Evolutionary conservation across 1,140 invertebrate genomes (phyloP), one percentile per base, ranked within the genome.

Genomic region (Brachionus rotundiformis): DNA sequence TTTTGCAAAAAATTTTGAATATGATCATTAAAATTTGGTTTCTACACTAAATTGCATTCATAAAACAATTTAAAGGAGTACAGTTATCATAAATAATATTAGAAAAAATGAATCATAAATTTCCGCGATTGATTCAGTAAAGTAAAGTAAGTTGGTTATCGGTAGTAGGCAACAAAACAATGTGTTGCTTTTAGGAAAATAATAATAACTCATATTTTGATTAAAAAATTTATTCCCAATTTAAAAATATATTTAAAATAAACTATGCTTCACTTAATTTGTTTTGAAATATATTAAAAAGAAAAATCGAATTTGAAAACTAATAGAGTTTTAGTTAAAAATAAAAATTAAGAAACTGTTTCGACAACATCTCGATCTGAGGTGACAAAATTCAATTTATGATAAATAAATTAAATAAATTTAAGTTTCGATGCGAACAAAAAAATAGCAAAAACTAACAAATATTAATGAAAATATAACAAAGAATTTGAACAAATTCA

Each of bases 361-460:
- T 63, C 11, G 23, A 54, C n/a, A n/a, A 19, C 19, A 19, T 4
- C 1, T 54, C 19, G 11, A 8, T 63, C 29, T 29, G 29, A 33
- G 61, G 16, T 19, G 29, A 36, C n/a, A 68, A 68, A 68, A 39
- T 19, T 2, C n/a, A 25, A 19, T 27, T 63, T 10, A 11, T 63
- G 29, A 29, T 13, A 29, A 13, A n/a, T 63, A n/a, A n/a, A n/a
- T n/a, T n/a, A n/a, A n/a, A n/a, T 33, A 19, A 68, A 68, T 36
- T 31, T 39, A 68, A 33, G 3, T 68, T 73, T 73, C 68, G 39
- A 73, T 31, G 41, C 41, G 39, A 47, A 44, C 16, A 73, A 73
- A 73, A 73, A 73, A 73, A 73, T 47, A 73, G 68, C 68, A 73
- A 41, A 73, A 31, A 27, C 19, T 8, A 25, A 73, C 19, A 27